Conservation (phyloP, 1,140 invertebrate genomes). For the Diabrotica undecimpunctata region DNA sequence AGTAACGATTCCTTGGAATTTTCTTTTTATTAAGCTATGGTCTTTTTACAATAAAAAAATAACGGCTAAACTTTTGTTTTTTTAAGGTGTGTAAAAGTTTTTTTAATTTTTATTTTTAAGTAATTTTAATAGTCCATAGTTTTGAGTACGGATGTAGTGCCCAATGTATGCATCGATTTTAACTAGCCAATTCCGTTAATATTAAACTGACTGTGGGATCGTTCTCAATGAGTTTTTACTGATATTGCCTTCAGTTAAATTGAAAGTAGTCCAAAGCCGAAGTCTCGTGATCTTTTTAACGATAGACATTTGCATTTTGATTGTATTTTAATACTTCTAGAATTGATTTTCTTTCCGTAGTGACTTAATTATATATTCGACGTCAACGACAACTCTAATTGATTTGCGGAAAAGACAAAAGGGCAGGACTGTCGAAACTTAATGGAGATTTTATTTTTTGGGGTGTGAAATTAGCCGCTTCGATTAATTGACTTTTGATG, state of each 20-base stretch:
- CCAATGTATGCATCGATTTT: no score
- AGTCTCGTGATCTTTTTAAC: conserved; percentile 17
- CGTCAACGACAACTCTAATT: conserved; percentile 19
- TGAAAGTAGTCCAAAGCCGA: background rate
- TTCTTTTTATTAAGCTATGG: no score
- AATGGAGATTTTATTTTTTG: conserved; percentile 15
- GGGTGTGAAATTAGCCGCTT: conserved; percentile 8
- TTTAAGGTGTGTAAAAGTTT: no score
- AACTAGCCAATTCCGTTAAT: no score
- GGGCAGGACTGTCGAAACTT: conserved; percentile 18
- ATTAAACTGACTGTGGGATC: background rate
- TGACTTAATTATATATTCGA: conserved; percentile 12
- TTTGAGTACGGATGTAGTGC: no score
- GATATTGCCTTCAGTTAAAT: conserved; percentile 13
- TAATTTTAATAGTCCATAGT: no score
- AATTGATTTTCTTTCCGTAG: conserved; percentile 20
- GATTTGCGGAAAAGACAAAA: background rate
- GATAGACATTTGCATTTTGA: conserved; percentile 19
- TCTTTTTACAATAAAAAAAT: no score
- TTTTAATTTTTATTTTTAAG: no score
- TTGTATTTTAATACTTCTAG: conserved; percentile 20
- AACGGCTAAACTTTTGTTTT: no score
- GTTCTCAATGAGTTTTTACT: conserved; percentile 7
- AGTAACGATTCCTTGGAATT: no score
- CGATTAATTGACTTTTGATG: background rate